phyloP scores from a whole-genome alignment of 2,113 vertebrate species.

The Brevimyrus niger region DNA sequence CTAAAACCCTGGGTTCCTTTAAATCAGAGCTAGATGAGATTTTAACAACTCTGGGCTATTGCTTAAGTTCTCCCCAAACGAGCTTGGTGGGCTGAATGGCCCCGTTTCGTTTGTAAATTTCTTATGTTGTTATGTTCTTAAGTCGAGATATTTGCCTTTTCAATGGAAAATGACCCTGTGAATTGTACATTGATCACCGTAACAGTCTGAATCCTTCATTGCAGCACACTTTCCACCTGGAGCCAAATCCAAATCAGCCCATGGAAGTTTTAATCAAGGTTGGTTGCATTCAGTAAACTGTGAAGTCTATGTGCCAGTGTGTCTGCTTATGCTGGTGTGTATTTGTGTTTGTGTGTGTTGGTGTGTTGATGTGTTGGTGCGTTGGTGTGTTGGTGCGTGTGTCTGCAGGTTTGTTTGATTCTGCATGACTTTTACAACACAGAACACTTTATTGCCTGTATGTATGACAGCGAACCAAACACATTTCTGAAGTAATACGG shows the following conservation, averaged over 20 bases:
- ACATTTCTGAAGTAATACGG: too few relatives aligned
- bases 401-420: constrained; percentile 23
- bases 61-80: too few relatives aligned
- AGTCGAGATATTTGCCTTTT: not conserved
- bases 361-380: not conserved
- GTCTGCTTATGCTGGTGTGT: not conserved
- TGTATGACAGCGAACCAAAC: not conserved
- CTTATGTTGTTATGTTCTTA: too few relatives aligned
- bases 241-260: constrained; percentile 39
- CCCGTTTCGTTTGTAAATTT: too few relatives aligned
- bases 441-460: not conserved
- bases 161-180: not conserved
- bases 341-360: constrained; percentile 2
- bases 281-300: not conserved
- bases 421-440: not conserved
- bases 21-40: too few relatives aligned
- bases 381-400: constrained; percentile 10
- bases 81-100: too few relatives aligned
- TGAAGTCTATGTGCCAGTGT: constrained; percentile 4
- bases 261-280: constrained; percentile 38
- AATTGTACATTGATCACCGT: constrained; percentile 6
- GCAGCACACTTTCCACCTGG: constrained; percentile 16
- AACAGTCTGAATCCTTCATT: constrained; percentile 35
- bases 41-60: too few relatives aligned
- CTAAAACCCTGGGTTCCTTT: too few relatives aligned